Conservation (phyloP, 1,140 invertebrate genomes). For the Hormaphis cornu region DNA sequence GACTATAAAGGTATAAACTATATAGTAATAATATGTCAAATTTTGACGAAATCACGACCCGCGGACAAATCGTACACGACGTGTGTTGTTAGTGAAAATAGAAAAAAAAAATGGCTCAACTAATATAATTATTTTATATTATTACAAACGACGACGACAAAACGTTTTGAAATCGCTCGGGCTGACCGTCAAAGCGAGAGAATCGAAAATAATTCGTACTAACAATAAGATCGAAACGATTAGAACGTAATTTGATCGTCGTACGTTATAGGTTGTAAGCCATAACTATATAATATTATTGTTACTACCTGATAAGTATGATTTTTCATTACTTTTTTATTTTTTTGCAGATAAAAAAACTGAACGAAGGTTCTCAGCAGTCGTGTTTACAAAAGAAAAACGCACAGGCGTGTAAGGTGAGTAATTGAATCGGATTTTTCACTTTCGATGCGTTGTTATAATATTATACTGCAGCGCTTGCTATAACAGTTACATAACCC, state of each 20-base stretch:
- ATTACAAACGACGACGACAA: background rate
- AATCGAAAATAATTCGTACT: constrained; percentile 13
- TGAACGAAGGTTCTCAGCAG: constrained; percentile 23
- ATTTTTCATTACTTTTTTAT: background rate
- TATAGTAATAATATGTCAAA: background rate
- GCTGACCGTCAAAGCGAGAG: background rate
- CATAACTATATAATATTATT: background rate
- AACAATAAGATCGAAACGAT: background rate
- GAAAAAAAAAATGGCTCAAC: background rate
- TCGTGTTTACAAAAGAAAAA: background rate
- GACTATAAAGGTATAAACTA: background rate
- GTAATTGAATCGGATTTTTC: background rate
- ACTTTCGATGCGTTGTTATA: background rate
- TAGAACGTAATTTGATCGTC: background rate
- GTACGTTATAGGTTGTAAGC: background rate
- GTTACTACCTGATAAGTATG: background rate
- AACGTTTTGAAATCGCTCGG: no score
- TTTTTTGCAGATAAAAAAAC: constrained; percentile 23
- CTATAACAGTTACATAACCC: background rate
- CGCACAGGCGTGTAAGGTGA: background rate
- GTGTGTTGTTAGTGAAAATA: background rate
- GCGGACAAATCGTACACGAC: background rate
- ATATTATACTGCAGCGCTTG: no score
- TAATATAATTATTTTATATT: no score
- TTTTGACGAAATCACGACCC: constrained; percentile 26